phyloP scores from a whole-genome alignment of 1,140 invertebrate species.

The Ptiloglossa arizonensis region DNA sequence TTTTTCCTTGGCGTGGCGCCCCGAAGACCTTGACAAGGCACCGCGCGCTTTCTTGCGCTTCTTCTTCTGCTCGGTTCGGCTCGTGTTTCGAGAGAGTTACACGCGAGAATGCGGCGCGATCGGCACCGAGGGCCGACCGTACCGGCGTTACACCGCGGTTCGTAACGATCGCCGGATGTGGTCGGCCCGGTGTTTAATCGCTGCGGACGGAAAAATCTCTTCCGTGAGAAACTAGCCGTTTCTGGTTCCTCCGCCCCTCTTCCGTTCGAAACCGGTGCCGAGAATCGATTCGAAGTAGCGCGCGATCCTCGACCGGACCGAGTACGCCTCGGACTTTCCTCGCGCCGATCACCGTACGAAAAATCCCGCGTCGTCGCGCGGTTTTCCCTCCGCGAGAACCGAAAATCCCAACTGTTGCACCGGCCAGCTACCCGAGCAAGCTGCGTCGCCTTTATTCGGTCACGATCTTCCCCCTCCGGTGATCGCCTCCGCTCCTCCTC shows the following conservation, averaged over 20 bases:
- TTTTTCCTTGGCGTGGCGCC: conserved; percentile 66
- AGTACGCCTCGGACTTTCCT: no score
- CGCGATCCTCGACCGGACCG: no score
- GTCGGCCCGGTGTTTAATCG: conserved; percentile 77
- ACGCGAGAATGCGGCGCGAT: conserved; percentile 75
- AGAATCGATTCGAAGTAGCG: background rate
- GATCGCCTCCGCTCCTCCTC: background rate
- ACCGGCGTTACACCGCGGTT: conserved; percentile 69
- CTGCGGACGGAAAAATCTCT: conserved; percentile 78
- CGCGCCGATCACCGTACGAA: no score
- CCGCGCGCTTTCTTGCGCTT: conserved; percentile 66
- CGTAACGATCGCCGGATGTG: conserved; percentile 80
- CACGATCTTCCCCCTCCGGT: conserved; percentile 39
- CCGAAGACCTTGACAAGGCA: conserved; percentile 74
- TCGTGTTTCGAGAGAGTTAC: conserved; percentile 70
- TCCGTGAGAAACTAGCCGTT: conserved; percentile 78
- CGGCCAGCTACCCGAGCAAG: background rate
- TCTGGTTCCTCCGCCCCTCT: background rate
- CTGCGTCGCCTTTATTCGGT: conserved; percentile 18
- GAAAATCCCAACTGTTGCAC: conserved; percentile 26
- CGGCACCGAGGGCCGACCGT: conserved; percentile 60
- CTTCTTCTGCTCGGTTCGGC: conserved; percentile 60
- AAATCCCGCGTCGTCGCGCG: no score
- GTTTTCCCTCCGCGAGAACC: background rate
- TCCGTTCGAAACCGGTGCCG: background rate